Evolutionary conservation across 1,140 invertebrate species (phyloP), one percentile per base, ranked within the genome.

Genomic region (Drosophila burlai): DNA sequence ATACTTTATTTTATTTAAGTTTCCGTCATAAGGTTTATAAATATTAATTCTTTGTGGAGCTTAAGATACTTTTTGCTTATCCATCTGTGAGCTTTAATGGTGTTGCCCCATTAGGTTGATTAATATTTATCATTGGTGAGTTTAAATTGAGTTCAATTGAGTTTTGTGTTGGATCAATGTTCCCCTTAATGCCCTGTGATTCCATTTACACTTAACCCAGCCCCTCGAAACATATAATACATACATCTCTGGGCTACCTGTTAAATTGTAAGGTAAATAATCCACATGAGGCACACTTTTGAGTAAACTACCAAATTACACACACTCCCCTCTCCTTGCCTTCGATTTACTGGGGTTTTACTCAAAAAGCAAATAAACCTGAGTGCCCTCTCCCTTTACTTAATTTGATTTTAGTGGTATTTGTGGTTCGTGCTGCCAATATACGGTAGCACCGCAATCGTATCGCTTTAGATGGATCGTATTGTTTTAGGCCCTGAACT

Each of bases 211-310:
- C 18, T 16, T 31, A 21, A 13, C 43, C 16, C 42, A 45, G 18
- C 11, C 26, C 24, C 18, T 10, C 15, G n/a, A 74, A 24, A 73
- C 42, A 49, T 26, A 45, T 29, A 21, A 6, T 21, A 43, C 42
- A 43, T 10, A 47, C 21, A 43, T 59, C 45, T 46, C 49, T 21
- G 65, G 50, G 77, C 78, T 81, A 84, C 82, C 82, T 84, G 82
- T 78, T 84, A 84, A 84, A 81, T 78, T 83, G 67, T 78, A 81
- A 78, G 60, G 82, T 78, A 85, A 85, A 84, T 83, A 84, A 73
- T 73, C 72, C 49, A 83, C 76, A 73, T 80, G 54, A 63, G 81
- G 81, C 63, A 64, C 80, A 83, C 81, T 83, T 83, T 79, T 65
- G 65, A 71, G 65, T 43, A 61, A 69, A 80, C 81, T 67, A 81